Conservation (phyloP, 1,140 invertebrate species). For the Drosophila burlai region DNA sequence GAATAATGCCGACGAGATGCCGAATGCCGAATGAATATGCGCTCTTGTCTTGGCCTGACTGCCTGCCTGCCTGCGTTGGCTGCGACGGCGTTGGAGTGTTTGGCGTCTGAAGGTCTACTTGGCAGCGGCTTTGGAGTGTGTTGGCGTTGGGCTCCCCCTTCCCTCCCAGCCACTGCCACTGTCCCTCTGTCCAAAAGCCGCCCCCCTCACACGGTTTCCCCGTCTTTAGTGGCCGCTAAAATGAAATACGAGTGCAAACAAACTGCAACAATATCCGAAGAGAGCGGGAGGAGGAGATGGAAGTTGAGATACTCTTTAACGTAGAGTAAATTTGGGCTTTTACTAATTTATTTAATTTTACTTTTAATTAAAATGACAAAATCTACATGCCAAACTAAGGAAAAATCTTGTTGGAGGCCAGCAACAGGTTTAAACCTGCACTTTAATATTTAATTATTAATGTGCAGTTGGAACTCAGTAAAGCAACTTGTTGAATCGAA, state of each 20-base stretch:
- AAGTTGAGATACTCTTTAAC: conserved; percentile 10
- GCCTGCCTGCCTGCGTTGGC: conserved; percentile 47
- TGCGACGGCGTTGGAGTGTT: conserved; percentile 76
- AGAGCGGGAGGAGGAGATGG: background rate
- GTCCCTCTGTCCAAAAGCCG: background rate
- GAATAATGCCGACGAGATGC: conserved; percentile 47
- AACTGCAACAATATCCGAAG: conserved; percentile 39
- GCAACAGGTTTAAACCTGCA: background rate
- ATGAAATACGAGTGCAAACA: conserved; percentile 76
- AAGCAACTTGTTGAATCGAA: background rate
- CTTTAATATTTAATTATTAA: background rate
- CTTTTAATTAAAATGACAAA: background rate
- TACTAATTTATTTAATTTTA: background rate
- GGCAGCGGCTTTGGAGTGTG: conserved; percentile 77
- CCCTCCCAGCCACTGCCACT: conserved; percentile 1
- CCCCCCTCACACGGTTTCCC: conserved; percentile 7
- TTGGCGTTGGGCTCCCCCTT: conserved; percentile 54
- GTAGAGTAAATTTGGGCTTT: background rate
- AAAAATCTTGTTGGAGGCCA: background rate
- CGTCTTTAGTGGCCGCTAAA: conserved; percentile 49
- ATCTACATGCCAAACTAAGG: background rate
- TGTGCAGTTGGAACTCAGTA: background rate
- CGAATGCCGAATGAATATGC: conserved; percentile 48
- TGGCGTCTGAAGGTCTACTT: conserved; percentile 84
- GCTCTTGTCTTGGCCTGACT: conserved; percentile 41